Evolutionary conservation across 2,113 vertebrate genomes (phyloP).

Genomic region (Hemichromis elongatus): DNA sequence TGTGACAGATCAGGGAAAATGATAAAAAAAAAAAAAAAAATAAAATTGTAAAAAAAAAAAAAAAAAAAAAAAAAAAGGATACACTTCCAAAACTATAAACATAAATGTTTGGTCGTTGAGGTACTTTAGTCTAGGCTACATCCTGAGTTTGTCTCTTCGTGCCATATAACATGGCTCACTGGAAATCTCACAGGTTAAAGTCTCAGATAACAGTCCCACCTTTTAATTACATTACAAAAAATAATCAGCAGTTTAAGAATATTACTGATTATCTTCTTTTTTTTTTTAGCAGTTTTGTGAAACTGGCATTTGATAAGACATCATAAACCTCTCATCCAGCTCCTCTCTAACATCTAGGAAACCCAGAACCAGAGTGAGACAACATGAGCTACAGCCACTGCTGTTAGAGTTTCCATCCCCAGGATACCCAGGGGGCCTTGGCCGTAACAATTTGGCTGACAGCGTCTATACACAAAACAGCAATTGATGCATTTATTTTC

Average conservation of each 20-base stretch:
- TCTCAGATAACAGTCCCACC: background rate
- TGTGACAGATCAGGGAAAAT: no score
- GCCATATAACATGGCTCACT: background rate
- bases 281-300: background rate
- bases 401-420: background rate
- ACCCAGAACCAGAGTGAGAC: conserved; percentile 9
- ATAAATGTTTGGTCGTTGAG: background rate
- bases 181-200: background rate
- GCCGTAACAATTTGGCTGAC: conserved; percentile 39
- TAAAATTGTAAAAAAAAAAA: no score
- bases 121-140: background rate
- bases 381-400: conserved; percentile 19
- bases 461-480: conserved; percentile 37
- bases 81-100: background rate
- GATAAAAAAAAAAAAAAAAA: no score
- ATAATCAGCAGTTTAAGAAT: background rate
- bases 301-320: background rate
- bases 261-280: background rate
- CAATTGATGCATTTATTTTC: conserved; percentile 53
- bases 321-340: background rate
- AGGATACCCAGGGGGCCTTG: conserved; percentile 1
- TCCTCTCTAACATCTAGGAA: background rate
- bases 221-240: background rate
- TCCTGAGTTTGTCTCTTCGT: background rate
- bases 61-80: no score